Percentiles rank a stretch among this genome's conserved stretches.
phyloP scores from a whole-genome alignment of 2,888 invertebrate genomes.

The Eristalinus sepulchralis region DNA sequence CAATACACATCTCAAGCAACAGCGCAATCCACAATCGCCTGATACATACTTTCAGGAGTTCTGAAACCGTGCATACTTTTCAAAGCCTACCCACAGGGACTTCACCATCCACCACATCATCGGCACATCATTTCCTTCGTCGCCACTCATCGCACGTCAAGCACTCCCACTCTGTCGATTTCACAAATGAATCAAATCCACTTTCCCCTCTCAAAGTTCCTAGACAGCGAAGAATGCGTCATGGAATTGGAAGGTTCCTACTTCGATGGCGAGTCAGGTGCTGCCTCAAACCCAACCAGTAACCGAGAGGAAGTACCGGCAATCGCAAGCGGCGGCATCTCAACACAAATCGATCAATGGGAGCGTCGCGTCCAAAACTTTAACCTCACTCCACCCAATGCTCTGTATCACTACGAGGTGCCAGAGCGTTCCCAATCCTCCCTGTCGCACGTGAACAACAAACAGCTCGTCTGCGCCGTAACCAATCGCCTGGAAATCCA shows the following conservation, averaged over 20 bases:
- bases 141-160: not conserved
- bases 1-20: too few relatives aligned
- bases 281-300: not conserved
- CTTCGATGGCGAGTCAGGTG: constrained; percentile 21
- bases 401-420: constrained; percentile 73
- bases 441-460: constrained; percentile 76
- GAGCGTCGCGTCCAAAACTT: constrained; percentile 29
- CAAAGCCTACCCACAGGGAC: not conserved
- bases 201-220: constrained; percentile 83
- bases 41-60: not conserved
- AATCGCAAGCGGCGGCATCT: constrained; percentile 6
- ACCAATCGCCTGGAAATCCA: constrained; percentile 78
- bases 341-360: constrained; percentile 59
- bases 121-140: not conserved
- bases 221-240: constrained; percentile 92
- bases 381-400: constrained; percentile 44
- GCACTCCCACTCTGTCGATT: not conserved
- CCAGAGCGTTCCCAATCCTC: constrained; percentile 80
- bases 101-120: not conserved
- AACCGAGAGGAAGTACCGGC: not conserved
- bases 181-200: not conserved
- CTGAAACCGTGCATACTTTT: not conserved
- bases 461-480: constrained; percentile 75
- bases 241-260: constrained; percentile 84
- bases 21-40: too few relatives aligned